These are phyloP conservation scores for Channa maculata DNA, from an alignment of 2,113 vertebrate species.

Conservation along the genomic window DNA sequence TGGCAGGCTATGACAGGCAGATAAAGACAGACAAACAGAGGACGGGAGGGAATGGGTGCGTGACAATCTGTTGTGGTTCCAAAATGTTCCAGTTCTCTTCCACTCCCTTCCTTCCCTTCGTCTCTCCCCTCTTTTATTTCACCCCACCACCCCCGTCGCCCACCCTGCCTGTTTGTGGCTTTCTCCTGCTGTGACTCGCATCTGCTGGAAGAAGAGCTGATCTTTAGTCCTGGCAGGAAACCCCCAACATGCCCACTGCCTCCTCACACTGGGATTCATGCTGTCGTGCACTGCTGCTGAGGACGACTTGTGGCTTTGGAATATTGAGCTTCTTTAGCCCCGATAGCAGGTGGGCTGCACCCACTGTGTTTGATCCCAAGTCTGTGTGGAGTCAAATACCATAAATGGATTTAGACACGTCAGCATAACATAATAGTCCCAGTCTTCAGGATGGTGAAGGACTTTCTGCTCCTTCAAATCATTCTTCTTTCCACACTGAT, in stretches of 20 bases:
- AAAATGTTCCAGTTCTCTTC: slow-evolving; percentile 17
- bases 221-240: slow-evolving; percentile 51
- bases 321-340: not conserved
- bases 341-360: not conserved
- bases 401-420: too few species aligned
- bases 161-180: not conserved
- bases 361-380: not conserved
- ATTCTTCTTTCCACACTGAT: too few species aligned
- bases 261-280: not conserved
- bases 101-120: not conserved
- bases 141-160: not conserved
- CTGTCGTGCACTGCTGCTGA: not conserved
- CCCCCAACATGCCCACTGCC: slow-evolving; percentile 23
- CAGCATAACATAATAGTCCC: too few species aligned
- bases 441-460: too few species aligned
- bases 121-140: not conserved
- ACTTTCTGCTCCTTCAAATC: too few species aligned
- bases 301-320: not conserved
- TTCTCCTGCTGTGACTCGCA: slow-evolving; percentile 41
- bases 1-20: slow-evolving; percentile 7
- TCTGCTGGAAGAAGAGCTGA: slow-evolving; percentile 34
- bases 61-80: slow-evolving; percentile 32
- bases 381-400: too few species aligned
- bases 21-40: slow-evolving; percentile 7
- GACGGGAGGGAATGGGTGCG: not conserved